These are phyloP conservation scores for Ips typographus DNA, from an alignment of 1,140 invertebrate species.

Conservation along the genomic window DNA sequence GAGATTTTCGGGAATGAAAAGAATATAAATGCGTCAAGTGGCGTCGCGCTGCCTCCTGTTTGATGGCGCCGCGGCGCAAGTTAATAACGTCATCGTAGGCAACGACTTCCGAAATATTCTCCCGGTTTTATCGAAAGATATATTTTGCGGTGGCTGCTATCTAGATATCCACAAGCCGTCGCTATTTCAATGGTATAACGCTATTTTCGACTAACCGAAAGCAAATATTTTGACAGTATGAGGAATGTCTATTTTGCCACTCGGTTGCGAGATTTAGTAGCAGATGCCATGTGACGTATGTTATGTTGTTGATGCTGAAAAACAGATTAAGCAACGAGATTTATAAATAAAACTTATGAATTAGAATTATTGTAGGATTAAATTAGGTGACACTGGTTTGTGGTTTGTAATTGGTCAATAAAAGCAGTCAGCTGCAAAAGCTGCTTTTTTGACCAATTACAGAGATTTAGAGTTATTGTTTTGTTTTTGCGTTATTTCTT, in stretches of 20 bases:
- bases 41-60: conserved; percentile 44
- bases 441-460: too few species aligned
- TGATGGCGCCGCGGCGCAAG: conserved; percentile 42
- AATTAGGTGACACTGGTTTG: too few species aligned
- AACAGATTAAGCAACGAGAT: too few species aligned
- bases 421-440: too few species aligned
- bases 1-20: conserved; percentile 29
- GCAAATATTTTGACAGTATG: conserved; percentile 36
- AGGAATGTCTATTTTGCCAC: conserved; percentile 27
- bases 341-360: too few species aligned
- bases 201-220: conserved; percentile 34
- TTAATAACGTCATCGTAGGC: conserved; percentile 47
- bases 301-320: too few species aligned
- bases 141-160: conserved; percentile 45
- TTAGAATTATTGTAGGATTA: too few species aligned
- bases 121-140: conserved; percentile 41
- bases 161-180: conserved; percentile 35
- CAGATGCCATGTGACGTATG: conserved; percentile 6
- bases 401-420: too few species aligned
- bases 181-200: conserved; percentile 8
- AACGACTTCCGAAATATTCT: conserved; percentile 46
- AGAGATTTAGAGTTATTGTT: too few species aligned
- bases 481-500: too few species aligned
- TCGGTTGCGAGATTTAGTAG: conserved; percentile 16
- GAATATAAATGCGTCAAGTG: conserved; percentile 47